A percentile compares a stretch with the other conserved stretches of the same genome.
phyloP scores from a whole-genome alignment of 53 echinoderm and acorn worm species.

The Holothuria leucospilota region DNA sequence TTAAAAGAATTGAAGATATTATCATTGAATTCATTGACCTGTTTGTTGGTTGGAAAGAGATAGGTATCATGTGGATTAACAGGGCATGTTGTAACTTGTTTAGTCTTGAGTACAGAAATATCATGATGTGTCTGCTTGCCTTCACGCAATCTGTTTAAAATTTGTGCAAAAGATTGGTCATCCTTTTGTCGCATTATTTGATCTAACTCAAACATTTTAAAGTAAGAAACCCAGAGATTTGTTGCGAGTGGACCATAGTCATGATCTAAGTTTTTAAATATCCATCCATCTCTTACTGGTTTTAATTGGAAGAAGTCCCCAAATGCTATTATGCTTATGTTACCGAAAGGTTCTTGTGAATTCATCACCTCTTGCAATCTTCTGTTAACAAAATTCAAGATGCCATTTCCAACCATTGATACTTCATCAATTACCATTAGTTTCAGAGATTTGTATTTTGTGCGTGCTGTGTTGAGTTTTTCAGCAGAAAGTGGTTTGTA shows the following conservation, averaged over 20 bases:
- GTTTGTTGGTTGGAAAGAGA: conserved; percentile 6
- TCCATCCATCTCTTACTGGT: conserved; percentile 65
- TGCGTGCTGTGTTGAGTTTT: conserved; percentile 29
- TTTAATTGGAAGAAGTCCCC: conserved; percentile 73
- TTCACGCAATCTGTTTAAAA: conserved; percentile 61
- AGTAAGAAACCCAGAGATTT: conserved; percentile 65
- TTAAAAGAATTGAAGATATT: not conserved
- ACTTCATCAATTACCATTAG: conserved; percentile 66
- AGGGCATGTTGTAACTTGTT: not conserved
- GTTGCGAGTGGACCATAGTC: conserved; percentile 53
- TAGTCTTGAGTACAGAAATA: conserved; percentile 32
- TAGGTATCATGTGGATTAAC: not conserved
- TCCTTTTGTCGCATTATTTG: conserved; percentile 76
- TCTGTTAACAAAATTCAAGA: conserved; percentile 58
- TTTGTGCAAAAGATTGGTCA: conserved; percentile 65
- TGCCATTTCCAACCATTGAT: conserved; percentile 39
- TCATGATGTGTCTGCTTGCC: conserved; percentile 66
- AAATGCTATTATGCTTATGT: conserved; percentile 63
- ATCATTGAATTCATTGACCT: conserved; percentile 8
- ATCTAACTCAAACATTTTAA: conserved; percentile 59
- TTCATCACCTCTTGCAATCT: conserved; percentile 64
- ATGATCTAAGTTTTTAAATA: conserved; percentile 28
- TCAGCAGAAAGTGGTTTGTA: conserved; percentile 50
- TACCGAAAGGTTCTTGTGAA: conserved; percentile 56
- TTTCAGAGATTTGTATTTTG: conserved; percentile 32